Evolutionary conservation across 2,113 vertebrate species (phyloP), one percentile per base, ranked within the genome.

Genomic region (Lepus europaeus): DNA sequence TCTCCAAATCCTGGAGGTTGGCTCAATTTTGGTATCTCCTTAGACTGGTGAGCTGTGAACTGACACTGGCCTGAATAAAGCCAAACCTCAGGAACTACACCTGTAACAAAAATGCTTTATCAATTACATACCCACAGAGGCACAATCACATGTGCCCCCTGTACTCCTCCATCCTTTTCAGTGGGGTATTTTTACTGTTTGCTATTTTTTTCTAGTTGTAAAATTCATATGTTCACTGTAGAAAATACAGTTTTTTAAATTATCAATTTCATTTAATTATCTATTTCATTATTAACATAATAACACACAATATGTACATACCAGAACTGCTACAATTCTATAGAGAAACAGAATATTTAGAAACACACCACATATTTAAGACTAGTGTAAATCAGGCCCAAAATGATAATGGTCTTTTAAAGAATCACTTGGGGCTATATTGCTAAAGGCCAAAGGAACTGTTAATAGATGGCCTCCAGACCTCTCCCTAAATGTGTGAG

Each of bases 291-390:
- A n/a, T 6, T 80, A 64, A 79, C 66, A 84, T 45, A 39, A 83
- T 82, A 88, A 89, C 3, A 4, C 69, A 93, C 0, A n/a, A 31
- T 72, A 61, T 85, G 59, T 83, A 49, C 12, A 19, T 33, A 80
- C 9, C 53, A 69, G 90, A 31, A 69, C 9, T 72, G 53, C 22
- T 87, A 3, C 27, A 81, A 87, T 66, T 89, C 89, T n/a, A 91
- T 39, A 82, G 31, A 82, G 6, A 70, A 10, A 4, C 49, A 49
- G 29, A 25, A 13, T 64, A 14, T 61, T 66, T 80, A 31, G 39
- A 94, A 95, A 92, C 39, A 9, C 80, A 90, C 25, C 79, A 66
- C 76, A 56, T n/a, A 7, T 19, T 63, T 36, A 92, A 90, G 36
- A 69, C 20, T 5, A 73, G 76, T 31, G 56, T 8, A 33, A 53